A percentile compares a stretch with the other conserved stretches of the same genome.
These are phyloP conservation scores for Agrypnus murinus DNA, from an alignment of 2,888 invertebrate species.

Conservation along the genomic window DNA sequence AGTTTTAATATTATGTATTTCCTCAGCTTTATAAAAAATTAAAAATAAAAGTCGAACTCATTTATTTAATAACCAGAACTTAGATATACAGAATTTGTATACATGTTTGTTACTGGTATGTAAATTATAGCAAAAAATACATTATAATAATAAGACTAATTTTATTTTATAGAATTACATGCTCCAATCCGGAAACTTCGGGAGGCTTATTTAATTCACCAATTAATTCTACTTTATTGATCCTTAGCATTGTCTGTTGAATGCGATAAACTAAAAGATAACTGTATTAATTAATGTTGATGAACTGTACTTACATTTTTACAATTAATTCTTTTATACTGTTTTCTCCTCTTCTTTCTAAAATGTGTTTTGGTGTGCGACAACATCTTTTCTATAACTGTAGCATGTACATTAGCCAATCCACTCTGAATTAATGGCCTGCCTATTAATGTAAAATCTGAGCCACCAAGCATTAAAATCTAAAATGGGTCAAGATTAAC, in stretches of 20 bases:
- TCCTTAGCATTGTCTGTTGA: slow-evolving; percentile 84
- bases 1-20: slow-evolving; percentile 2
- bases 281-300: not conserved
- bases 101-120: slow-evolving; percentile 43
- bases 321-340: slow-evolving; percentile 84
- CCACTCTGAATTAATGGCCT: slow-evolving; percentile 84
- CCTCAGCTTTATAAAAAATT: slow-evolving; percentile 8
- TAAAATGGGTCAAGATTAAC: slow-evolving; percentile 59
- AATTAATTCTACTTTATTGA: slow-evolving; percentile 81
- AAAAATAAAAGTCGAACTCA: too few relatives aligned
- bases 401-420: slow-evolving; percentile 84
- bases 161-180: slow-evolving; percentile 58
- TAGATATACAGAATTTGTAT: slow-evolving; percentile 38
- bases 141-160: not conserved
- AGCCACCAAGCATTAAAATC: slow-evolving; percentile 84
- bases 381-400: slow-evolving; percentile 88
- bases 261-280: slow-evolving; percentile 74
- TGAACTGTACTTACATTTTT: slow-evolving; percentile 66
- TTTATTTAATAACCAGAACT: slow-evolving; percentile 3
- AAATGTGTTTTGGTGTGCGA: slow-evolving; percentile 87
- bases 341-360: slow-evolving; percentile 84
- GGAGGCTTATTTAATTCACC: slow-evolving; percentile 68
- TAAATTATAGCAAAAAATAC: slow-evolving; percentile 34
- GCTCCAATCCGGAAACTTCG: slow-evolving; percentile 64
- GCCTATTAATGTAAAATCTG: slow-evolving; percentile 88